phyloP scores from a whole-genome alignment of 2,113 vertebrate species.

The Hemibagrus wyckioides region DNA sequence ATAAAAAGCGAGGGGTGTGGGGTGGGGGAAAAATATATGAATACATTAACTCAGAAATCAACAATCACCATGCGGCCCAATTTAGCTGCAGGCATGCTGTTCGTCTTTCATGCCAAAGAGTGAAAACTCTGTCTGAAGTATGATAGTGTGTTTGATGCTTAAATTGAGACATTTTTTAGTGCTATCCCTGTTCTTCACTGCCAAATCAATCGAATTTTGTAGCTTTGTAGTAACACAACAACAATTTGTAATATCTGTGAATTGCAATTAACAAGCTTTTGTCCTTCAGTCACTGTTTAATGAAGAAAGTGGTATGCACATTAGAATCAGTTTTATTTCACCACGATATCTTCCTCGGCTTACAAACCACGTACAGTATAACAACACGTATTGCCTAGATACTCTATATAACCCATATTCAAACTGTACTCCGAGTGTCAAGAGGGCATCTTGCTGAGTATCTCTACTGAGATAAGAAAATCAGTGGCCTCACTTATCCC shows the following conservation, averaged over 20 bases:
- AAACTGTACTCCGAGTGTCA: not conserved
- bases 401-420: not conserved
- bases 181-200: constrained; percentile 12
- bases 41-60: constrained; percentile 53
- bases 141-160: constrained; percentile 40
- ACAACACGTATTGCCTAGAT: not conserved
- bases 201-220: constrained; percentile 20
- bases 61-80: constrained; percentile 45
- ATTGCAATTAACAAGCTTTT: constrained; percentile 38
- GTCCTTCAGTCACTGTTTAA: constrained; percentile 19
- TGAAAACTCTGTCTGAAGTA: constrained; percentile 29
- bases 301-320: not conserved
- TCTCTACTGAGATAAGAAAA: not conserved
- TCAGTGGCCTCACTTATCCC: not conserved
- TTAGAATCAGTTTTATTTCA: not conserved
- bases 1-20: constrained; percentile 34
- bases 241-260: constrained; percentile 22
- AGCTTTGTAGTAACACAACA: not conserved
- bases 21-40: constrained; percentile 38
- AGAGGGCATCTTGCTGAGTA: not conserved
- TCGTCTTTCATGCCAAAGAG: constrained; percentile 37
- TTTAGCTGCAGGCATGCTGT: constrained; percentile 46
- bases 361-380: not conserved
- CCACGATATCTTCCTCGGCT: not conserved
- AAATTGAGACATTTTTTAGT: constrained; percentile 35